These are phyloP conservation scores for Drosophila leontia DNA, from an alignment of 1,140 invertebrate species.

Conservation along the genomic window DNA sequence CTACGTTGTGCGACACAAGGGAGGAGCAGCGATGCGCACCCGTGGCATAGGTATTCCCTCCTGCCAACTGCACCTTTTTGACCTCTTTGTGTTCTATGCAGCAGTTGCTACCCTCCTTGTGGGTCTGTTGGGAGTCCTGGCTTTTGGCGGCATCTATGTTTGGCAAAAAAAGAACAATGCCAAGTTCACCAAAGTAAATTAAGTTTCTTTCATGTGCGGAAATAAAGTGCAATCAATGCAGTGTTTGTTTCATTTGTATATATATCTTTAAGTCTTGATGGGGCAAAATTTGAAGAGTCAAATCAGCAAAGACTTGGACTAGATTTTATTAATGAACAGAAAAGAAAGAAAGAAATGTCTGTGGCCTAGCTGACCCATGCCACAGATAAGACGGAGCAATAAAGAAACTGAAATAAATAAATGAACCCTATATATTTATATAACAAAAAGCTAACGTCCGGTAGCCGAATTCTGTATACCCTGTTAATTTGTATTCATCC, in stretches of 20 bases:
- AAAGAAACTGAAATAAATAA: not conserved
- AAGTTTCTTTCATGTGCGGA: constrained; percentile 6
- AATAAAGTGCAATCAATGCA: constrained; percentile 9
- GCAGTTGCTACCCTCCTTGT: constrained; percentile 32
- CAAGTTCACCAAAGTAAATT: constrained; percentile 69
- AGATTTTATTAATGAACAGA: not conserved
- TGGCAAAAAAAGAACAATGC: constrained; percentile 45
- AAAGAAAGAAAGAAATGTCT: not conserved
- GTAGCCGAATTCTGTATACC: no score
- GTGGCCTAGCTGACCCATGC: not conserved
- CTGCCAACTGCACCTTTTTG: constrained; percentile 69
- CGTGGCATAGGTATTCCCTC: constrained; percentile 65
- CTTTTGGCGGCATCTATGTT: constrained; percentile 36
- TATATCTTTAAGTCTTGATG: not conserved
- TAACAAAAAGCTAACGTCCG: no score
- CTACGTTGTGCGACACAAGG: constrained; percentile 87
- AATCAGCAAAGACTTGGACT: not conserved
- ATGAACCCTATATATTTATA: no score
- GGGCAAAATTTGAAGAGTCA: not conserved
- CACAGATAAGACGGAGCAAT: not conserved
- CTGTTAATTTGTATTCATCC: no score
- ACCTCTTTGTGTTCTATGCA: constrained; percentile 69
- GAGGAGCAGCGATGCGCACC: constrained; percentile 78
- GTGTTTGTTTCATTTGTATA: not conserved
- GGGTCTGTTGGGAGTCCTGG: constrained; percentile 30